Conservation (phyloP, 2,113 vertebrate genomes). For the Plecotus auritus region DNA sequence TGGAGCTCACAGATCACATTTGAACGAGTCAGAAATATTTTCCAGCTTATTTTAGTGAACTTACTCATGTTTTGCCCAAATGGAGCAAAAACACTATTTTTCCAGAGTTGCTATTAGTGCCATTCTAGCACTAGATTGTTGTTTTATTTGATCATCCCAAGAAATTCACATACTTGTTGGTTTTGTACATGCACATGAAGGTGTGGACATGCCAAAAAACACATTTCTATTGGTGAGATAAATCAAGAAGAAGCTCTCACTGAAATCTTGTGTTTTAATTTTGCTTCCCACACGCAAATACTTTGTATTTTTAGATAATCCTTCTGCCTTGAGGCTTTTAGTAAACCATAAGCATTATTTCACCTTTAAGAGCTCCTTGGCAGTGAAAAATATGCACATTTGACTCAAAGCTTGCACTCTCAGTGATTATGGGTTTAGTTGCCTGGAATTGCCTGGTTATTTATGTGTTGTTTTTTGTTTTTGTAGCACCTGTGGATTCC, state of each 20-base stretch:
- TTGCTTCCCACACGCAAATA: not conserved
- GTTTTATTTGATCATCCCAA: not conserved
- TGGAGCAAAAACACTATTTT: not conserved
- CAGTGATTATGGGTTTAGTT: not conserved
- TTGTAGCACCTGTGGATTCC: not conserved
- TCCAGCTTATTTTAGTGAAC: conserved; percentile 54
- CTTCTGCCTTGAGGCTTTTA: not conserved
- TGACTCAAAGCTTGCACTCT: not conserved
- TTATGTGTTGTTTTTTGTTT: not conserved
- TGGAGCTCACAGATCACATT: conserved; percentile 32
- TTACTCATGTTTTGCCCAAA: conserved; percentile 20
- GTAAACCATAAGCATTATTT: not conserved
- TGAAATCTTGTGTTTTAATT: conserved; percentile 25
- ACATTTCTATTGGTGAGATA: not conserved
- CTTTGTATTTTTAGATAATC: not conserved
- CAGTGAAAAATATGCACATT: conserved; percentile 1
- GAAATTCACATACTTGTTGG: not conserved
- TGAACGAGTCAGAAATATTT: conserved; percentile 51
- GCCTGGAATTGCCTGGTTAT: not conserved
- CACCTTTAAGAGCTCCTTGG: conserved; percentile 15
- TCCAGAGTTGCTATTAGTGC: not conserved
- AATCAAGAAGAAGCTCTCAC: not conserved
- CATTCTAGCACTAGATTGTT: not conserved
- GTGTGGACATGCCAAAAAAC: not conserved
- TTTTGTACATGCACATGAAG: not conserved